These are phyloP conservation scores for Triplophysa siluroides DNA, from an alignment of 2,113 vertebrate species.

Conservation along the genomic window DNA sequence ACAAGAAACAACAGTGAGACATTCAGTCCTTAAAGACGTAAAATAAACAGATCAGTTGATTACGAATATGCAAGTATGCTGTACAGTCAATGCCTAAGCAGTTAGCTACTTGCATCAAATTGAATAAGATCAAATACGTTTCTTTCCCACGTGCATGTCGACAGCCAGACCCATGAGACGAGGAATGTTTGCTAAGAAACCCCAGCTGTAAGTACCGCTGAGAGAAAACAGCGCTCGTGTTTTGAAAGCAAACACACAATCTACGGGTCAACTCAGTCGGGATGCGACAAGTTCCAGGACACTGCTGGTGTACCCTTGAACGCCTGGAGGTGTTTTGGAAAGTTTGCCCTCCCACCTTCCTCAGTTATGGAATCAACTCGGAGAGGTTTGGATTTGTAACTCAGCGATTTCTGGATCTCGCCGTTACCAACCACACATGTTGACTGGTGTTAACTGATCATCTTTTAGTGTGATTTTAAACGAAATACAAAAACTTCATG, in stretches of 20 bases:
- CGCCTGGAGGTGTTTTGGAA: constrained; percentile 60
- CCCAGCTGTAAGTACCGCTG: constrained; percentile 53
- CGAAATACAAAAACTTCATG: too few species aligned
- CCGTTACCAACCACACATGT: not conserved
- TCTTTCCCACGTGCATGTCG: constrained; percentile 1
- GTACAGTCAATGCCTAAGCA: not conserved
- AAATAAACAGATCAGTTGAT: not conserved
- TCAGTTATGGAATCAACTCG: constrained; percentile 27
- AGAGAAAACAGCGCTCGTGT: constrained; percentile 52
- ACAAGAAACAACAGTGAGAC: not conserved
- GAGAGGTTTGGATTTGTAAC: constrained; percentile 17
- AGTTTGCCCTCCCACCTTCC: constrained; percentile 45
- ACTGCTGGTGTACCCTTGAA: constrained; percentile 58
- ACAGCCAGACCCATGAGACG: not conserved
- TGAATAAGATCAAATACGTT: not conserved
- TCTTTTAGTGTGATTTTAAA: not conserved
- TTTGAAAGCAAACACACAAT: constrained; percentile 60
- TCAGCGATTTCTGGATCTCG: constrained; percentile 24
- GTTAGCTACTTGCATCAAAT: not conserved
- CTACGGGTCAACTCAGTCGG: constrained; percentile 27
- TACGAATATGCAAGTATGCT: not conserved
- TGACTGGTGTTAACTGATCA: not conserved
- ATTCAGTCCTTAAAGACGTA: not conserved
- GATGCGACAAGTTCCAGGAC: constrained; percentile 44
- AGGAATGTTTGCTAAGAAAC: constrained; percentile 48